Evolutionary conservation across 1,140 invertebrate species (phyloP), one percentile per base, ranked within the genome.

Genomic region (Drosophila lacteicornis): DNA sequence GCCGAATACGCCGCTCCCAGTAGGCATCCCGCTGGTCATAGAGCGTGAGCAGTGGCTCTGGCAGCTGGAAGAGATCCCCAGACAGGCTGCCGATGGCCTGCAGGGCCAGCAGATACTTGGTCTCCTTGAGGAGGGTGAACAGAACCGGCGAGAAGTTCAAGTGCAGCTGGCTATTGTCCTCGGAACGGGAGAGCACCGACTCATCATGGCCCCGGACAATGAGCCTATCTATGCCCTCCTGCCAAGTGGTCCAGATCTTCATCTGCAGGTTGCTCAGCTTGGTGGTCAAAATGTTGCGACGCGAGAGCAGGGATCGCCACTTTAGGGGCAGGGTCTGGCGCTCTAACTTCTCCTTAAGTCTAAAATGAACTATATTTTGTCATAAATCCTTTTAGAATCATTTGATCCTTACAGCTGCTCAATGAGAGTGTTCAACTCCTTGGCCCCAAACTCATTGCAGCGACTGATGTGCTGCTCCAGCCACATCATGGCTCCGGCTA

Each of bases 401-500:
- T 6, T 40, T 22, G 0, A 7, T 13, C 82, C 91, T 62, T 58
- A 92, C 91, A 92, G 27, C 22, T 49, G 76, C 7, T 65, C 75
- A 36, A 92, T 69, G 2, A 91, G 80, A 0, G 67, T 33, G 13
- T 67, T 81, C 12, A 92, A 40, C 25, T 90, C 82, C 33, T 70
- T 79, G 7, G 82, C 82, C 9, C 79, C 78, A 0, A 92, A 67
- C 1, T 79, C 65, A 59, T 92, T 75, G 46, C 84, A 90, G 42
- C 91, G 75, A 33, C 66, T 81, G 36, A 90, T 75, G 57, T 92
- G 92, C 91, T 96, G 95, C 66, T 94, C 93, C 11, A 96, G 91
- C 94, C 95, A 96, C 71, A 94, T 94, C 46, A 97, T 92, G 15
- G 94, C 93, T 7, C 96, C 96, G 40, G 96, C 94, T 15, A 96